phyloP scores from a whole-genome alignment of 1,140 invertebrate species.

The Hyposmocoma kahamanoa region DNA sequence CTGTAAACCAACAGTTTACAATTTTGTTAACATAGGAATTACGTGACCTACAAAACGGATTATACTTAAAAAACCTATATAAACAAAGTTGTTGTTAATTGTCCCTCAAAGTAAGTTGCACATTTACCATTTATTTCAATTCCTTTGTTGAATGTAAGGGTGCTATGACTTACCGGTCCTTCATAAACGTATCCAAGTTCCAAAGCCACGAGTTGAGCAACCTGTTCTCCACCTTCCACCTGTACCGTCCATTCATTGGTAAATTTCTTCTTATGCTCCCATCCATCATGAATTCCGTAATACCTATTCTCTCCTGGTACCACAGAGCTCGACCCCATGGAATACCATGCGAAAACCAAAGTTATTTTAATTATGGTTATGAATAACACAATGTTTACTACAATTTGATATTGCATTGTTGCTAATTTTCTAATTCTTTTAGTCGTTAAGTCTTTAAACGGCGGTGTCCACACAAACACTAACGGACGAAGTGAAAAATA shows the following conservation, averaged over 20 bases:
- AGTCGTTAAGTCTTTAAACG: no score
- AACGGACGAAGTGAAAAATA: slow-evolving; percentile 23
- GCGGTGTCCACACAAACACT: slow-evolving; percentile 24
- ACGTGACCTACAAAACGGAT: no score
- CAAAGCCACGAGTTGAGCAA: slow-evolving; percentile 71
- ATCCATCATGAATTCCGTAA: slow-evolving; percentile 42
- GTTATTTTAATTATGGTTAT: no score
- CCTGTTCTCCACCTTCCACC: slow-evolving; percentile 69
- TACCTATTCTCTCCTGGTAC: slow-evolving; percentile 45
- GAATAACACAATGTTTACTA: no score
- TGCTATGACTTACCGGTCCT: slow-evolving; percentile 64
- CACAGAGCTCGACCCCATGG: slow-evolving; percentile 1
- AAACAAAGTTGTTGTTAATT: no score
- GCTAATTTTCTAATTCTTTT: no score
- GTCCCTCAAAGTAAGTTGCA: no score
- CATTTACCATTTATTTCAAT: no score
- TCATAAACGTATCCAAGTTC: slow-evolving; percentile 71
- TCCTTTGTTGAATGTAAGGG: no score
- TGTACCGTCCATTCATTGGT: slow-evolving; percentile 77
- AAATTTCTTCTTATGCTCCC: slow-evolving; percentile 47
- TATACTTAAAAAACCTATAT: neutral
- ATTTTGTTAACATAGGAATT: no score
- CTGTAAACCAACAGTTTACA: no score
- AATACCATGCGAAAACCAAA: slow-evolving; percentile 14
- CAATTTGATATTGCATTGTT: neutral